A percentile compares a stretch with the other conserved stretches of the same genome.
These are phyloP conservation scores for Salvelinus alpinus DNA, from an alignment of 2,113 vertebrate genomes.

Conservation along the genomic window DNA sequence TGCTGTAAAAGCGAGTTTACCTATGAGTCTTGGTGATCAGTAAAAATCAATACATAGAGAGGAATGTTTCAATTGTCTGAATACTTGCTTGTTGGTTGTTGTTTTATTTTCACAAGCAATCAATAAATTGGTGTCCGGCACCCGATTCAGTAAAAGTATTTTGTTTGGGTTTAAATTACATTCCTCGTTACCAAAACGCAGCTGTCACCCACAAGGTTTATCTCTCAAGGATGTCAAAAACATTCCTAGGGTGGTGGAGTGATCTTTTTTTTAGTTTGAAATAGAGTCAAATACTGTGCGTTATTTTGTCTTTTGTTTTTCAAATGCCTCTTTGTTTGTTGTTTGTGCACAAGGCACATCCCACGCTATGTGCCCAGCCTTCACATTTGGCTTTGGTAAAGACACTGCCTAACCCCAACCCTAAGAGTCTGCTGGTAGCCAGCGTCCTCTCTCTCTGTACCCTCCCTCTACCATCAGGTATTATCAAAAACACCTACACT, in stretches of 20 bases:
- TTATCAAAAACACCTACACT: slow-evolving; percentile 1
- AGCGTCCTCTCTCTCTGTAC: not conserved
- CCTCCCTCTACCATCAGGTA: not conserved
- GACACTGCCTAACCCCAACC: not conserved
- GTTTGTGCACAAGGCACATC: slow-evolving; percentile 27
- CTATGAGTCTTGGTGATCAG: too few relatives aligned
- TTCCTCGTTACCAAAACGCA: slow-evolving; percentile 12
- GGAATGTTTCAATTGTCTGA: not conserved
- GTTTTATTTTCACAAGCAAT: not conserved
- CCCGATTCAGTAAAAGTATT: slow-evolving; percentile 4
- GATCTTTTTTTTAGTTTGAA: slow-evolving; percentile 18
- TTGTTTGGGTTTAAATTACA: slow-evolving; percentile 21
- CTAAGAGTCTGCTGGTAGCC: not conserved
- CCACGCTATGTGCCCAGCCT: slow-evolving; percentile 24
- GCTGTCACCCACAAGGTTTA: slow-evolving; percentile 11
- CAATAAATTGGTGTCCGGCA: not conserved
- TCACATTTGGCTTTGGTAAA: slow-evolving; percentile 51
- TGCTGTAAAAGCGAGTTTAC: too few relatives aligned
- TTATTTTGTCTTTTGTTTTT: slow-evolving; percentile 36
- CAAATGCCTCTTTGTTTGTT: slow-evolving; percentile 30
- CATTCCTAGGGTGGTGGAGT: slow-evolving; percentile 18
- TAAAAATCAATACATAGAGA: too few relatives aligned
- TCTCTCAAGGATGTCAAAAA: slow-evolving; percentile 17
- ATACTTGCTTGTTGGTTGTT: not conserved
- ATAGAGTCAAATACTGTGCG: slow-evolving; percentile 26